Percentiles rank a stretch among this genome's conserved stretches.
These are phyloP conservation scores for Zoanthus sansibaricus DNA, from an alignment of 92 coral and sea anemone species.

Conservation along the genomic window DNA sequence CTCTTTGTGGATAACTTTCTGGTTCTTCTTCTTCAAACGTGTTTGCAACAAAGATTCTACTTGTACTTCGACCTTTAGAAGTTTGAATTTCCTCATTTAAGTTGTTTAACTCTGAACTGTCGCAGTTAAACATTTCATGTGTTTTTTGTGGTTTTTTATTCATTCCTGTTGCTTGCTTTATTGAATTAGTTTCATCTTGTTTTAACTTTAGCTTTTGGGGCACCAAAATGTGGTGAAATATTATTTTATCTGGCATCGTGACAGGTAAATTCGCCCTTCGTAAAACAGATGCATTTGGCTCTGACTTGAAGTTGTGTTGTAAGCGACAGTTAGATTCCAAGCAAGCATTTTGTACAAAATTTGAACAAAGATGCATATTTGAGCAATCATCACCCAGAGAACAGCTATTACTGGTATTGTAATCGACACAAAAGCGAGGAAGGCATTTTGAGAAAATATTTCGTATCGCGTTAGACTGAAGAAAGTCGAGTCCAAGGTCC, in stretches of 20 bases:
- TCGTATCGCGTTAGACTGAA: slow-evolving; percentile 12
- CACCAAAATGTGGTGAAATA: slow-evolving; percentile 1
- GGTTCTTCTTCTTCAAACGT: neutral
- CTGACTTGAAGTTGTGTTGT: slow-evolving; percentile 5
- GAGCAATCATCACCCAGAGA: slow-evolving; percentile 2
- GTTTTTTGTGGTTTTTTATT: neutral
- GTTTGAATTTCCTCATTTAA: neutral
- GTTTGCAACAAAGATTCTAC: neutral
- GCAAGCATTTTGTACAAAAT: neutral
- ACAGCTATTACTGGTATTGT: slow-evolving; percentile 36
- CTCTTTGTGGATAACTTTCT: neutral
- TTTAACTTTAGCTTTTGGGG: neutral
- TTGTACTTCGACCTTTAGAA: neutral
- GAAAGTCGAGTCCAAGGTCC: slow-evolving; percentile 21
- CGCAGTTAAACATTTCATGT: neutral
- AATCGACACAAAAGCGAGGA: slow-evolving; percentile 56
- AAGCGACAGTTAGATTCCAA: slow-evolving; percentile 4
- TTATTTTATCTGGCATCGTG: neutral
- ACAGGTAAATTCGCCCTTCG: neutral
- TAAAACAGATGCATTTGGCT: neutral
- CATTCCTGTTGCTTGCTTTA: neutral
- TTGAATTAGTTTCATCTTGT: neutral
- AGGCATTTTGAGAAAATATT: slow-evolving; percentile 47
- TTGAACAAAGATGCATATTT: slow-evolving; percentile 54
- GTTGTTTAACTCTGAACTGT: neutral